Evolutionary conservation across 2,797 vertebrate genomes (phyloP).

Genomic region (Urophycis tenuis): DNA sequence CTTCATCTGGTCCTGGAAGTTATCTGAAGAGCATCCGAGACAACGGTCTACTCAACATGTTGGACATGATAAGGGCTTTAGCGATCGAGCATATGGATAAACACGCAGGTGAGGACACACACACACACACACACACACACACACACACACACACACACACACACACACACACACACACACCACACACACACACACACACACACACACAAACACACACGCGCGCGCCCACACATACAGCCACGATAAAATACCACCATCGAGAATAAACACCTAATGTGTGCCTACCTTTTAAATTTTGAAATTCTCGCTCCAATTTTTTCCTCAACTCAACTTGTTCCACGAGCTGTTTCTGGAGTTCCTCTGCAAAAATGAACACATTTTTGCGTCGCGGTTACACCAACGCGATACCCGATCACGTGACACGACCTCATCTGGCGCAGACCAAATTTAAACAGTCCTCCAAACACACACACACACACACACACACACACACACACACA

Average conservation of each 20-base stretch:
- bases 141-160: constrained; percentile 2
- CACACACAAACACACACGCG: too few relatives aligned
- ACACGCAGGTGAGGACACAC: not conserved
- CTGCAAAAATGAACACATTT: constrained; percentile 61
- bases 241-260: not conserved
- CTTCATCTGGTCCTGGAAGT: constrained; percentile 99
- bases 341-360: constrained; percentile 93
- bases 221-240: too few relatives aligned
- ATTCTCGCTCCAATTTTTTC: constrained; percentile 95
- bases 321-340: constrained; percentile 94
- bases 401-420: not conserved
- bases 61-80: not conserved
- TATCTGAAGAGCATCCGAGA: constrained; percentile 77
- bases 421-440: constrained; percentile 6
- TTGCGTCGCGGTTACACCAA: not conserved
- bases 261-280: not conserved
- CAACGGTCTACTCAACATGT: constrained; percentile 22
- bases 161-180: not conserved
- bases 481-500: too few relatives aligned
- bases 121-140: not conserved
- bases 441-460: not conserved
- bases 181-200: constrained; percentile 2
- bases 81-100: not conserved
- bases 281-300: constrained; percentile 96
- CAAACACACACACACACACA: too few relatives aligned